phyloP scores from a whole-genome alignment of 2,113 vertebrate species.

The Butastur rufipennis region DNA sequence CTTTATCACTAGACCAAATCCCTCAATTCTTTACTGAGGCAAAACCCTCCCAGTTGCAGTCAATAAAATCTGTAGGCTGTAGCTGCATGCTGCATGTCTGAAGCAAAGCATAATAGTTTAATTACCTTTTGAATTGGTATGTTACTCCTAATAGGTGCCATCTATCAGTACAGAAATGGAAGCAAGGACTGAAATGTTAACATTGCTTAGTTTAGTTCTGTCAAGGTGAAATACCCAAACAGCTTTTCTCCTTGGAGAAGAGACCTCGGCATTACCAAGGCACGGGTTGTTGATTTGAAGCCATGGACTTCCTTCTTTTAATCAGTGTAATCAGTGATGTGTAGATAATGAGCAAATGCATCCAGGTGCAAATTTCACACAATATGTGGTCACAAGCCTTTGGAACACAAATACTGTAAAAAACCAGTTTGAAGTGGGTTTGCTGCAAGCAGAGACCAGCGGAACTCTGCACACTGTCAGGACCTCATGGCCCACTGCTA shows the following conservation, averaged over 20 bases:
- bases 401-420: background rate
- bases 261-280: background rate
- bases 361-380: background rate
- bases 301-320: background rate
- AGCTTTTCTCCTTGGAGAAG: background rate
- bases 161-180: background rate
- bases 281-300: background rate
- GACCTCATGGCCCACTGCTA: background rate
- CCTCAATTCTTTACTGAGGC: fast-evolving
- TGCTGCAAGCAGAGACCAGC: background rate
- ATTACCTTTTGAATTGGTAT: background rate
- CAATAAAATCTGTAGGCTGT: background rate
- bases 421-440: background rate
- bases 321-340: background rate
- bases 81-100: background rate
- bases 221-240: background rate
- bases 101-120: background rate
- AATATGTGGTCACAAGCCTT: background rate
- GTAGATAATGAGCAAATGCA: background rate
- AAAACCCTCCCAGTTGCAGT: background rate
- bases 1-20: background rate
- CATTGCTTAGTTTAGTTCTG: background rate
- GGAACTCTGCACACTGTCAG: background rate
- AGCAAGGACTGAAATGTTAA: background rate
- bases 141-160: background rate